A percentile compares a stretch with the other conserved stretches of the same genome.
phyloP scores from a whole-genome alignment of 2,113 vertebrate species.

The Lophochroa leadbeateri region DNA sequence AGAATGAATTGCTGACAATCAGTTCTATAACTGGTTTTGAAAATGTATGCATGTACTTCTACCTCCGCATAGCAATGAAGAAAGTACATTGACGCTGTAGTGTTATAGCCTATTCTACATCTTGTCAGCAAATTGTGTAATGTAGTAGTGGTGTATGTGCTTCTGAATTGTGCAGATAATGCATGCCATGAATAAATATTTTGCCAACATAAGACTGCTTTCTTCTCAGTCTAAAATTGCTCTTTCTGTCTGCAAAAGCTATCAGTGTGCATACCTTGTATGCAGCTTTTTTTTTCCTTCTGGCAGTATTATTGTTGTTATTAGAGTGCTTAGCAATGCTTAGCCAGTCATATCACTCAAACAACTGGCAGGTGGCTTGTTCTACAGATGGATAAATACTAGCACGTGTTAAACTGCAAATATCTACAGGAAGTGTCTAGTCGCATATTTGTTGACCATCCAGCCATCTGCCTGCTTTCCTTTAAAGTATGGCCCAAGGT shows the following conservation, averaged over 20 bases:
- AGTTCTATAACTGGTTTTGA: conserved; percentile 22
- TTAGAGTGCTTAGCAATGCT: background rate
- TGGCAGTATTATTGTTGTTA: background rate
- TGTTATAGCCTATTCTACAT: conserved; percentile 8
- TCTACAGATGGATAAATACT: background rate
- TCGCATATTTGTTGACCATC: background rate
- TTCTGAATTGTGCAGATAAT: conserved; percentile 45
- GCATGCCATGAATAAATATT: conserved; percentile 50
- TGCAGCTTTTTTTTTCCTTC: background rate
- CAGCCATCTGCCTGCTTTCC: conserved; percentile 8
- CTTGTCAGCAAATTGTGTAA: conserved; percentile 46
- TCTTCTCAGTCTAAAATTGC: conserved; percentile 18
- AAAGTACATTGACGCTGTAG: background rate
- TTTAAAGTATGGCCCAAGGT: background rate
- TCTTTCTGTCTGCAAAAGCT: background rate
- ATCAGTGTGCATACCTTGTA: background rate
- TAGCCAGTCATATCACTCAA: background rate
- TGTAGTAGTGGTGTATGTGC: background rate
- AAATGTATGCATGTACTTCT: conserved; percentile 16
- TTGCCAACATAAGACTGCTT: background rate
- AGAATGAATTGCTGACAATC: conserved; percentile 8
- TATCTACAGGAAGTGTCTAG: background rate
- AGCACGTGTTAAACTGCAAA: background rate
- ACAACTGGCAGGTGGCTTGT: conserved; percentile 2
- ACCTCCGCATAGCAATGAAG: background rate